A percentile compares a stretch with the other conserved stretches of the same genome.
These are phyloP conservation scores for Ctenodactylus gundi DNA, from an alignment of 2,113 vertebrate genomes.

Conservation along the genomic window DNA sequence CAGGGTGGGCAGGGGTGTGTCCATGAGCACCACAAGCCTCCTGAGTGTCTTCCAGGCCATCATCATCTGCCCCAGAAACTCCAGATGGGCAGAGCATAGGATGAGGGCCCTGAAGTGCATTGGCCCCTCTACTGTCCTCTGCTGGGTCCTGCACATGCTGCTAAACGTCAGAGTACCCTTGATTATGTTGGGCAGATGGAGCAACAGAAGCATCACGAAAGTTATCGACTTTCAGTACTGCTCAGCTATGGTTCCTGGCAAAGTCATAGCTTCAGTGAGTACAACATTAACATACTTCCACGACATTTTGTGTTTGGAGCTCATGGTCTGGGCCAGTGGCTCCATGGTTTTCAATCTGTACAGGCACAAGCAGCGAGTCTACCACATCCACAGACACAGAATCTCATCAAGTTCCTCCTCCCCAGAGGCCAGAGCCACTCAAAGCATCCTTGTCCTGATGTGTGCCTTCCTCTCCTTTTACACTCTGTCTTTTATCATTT, in stretches of 20 bases:
- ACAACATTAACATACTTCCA: background rate
- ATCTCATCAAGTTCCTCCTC: background rate
- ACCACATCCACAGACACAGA: background rate
- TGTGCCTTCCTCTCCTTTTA: background rate
- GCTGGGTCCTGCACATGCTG: background rate
- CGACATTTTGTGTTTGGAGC: background rate
- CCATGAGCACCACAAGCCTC: background rate
- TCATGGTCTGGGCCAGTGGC: background rate
- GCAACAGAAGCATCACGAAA: background rate
- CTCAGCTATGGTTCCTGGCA: background rate
- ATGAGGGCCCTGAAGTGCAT: background rate
- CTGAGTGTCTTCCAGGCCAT: background rate
- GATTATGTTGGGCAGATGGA: background rate
- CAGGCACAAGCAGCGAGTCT: background rate
- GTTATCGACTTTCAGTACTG: background rate
- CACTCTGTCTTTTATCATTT: background rate
- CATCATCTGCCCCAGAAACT: background rate
- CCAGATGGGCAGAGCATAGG: background rate
- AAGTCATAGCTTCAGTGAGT: background rate
- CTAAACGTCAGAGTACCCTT: background rate
- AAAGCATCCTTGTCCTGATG: background rate
- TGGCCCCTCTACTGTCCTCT: background rate
- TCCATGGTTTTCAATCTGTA: background rate
- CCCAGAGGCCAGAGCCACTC: background rate
- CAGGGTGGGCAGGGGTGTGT: background rate